Evolutionary conservation across 2,888 invertebrate species (phyloP).

Genomic region (Dicyrtoma fusca): DNA sequence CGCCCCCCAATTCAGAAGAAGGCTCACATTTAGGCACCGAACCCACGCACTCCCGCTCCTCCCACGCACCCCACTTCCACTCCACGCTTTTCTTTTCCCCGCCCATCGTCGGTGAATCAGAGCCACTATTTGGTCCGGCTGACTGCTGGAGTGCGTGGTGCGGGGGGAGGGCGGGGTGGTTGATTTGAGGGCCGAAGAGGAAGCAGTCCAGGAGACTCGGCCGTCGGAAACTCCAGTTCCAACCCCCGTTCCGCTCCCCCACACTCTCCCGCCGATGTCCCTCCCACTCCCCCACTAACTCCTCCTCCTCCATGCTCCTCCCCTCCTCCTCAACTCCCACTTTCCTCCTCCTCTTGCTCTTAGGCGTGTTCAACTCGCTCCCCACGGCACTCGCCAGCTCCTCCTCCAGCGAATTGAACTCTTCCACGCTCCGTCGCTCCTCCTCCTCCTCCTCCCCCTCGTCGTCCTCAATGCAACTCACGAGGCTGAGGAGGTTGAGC

Average conservation of each 20-base stretch:
- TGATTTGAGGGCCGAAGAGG: conserved; percentile 1
- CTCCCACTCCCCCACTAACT: neutral
- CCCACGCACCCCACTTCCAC: no score
- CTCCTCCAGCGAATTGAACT: conserved; percentile 38
- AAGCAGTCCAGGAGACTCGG: conserved; percentile 29
- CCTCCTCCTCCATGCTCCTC: neutral
- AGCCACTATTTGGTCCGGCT: neutral
- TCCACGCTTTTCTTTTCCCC: no score
- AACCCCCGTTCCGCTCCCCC: neutral
- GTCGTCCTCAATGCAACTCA: conserved; percentile 51
- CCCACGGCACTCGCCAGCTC: conserved; percentile 50
- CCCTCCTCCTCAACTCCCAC: neutral
- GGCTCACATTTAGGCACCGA: no score
- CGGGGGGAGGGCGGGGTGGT: no score
- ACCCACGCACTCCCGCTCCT: no score
- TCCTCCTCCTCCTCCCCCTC: conserved; percentile 30
- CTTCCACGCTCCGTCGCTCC: conserved; percentile 10
- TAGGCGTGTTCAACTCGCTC: neutral
- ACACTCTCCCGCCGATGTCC: neutral
- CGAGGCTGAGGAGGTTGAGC: conserved; percentile 50
- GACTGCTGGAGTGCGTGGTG: no score
- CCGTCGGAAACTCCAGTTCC: conserved; percentile 11
- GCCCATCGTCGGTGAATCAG: neutral
- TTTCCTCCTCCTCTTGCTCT: neutral
- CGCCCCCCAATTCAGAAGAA: neutral